Conservation (phyloP, 2,797 vertebrate species). For the Pogonophryne albipinna region DNA sequence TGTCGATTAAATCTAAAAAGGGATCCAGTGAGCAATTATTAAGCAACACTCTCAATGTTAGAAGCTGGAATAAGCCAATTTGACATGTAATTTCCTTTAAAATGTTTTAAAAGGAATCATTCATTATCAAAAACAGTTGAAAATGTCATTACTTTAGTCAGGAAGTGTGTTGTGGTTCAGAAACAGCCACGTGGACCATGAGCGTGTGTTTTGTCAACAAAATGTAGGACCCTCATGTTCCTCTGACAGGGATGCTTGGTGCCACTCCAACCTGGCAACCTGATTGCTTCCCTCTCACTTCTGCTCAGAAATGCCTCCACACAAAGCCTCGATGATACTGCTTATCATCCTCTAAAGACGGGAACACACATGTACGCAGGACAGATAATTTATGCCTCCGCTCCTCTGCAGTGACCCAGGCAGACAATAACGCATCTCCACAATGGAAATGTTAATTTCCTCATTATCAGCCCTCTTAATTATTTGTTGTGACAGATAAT, state of each 20-base stretch:
- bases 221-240: too few relatives aligned
- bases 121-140: too few relatives aligned
- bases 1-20: too few relatives aligned
- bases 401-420: slow-evolving; percentile 76
- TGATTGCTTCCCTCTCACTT: neutral
- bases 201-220: too few relatives aligned
- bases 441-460: slow-evolving; percentile 99
- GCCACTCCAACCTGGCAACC: slow-evolving; percentile 17
- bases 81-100: too few relatives aligned
- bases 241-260: slow-evolving; percentile 5
- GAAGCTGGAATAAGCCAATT: too few relatives aligned
- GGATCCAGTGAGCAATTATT: too few relatives aligned
- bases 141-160: too few relatives aligned
- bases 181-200: too few relatives aligned
- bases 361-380: slow-evolving; percentile 36
- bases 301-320: slow-evolving; percentile 58
- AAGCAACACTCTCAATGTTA: too few relatives aligned
- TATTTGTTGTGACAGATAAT: slow-evolving; percentile 99
- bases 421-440: slow-evolving; percentile 80
- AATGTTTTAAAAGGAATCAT: too few relatives aligned
- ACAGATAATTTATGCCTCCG: slow-evolving; percentile 65
- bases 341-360: slow-evolving; percentile 66
- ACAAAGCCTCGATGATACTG: slow-evolving; percentile 16
- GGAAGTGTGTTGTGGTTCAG: too few relatives aligned
- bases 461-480: slow-evolving; percentile 95